Evolutionary conservation across 2,888 invertebrate species (phyloP).

Genomic region (Drosophila hamatofila): DNA sequence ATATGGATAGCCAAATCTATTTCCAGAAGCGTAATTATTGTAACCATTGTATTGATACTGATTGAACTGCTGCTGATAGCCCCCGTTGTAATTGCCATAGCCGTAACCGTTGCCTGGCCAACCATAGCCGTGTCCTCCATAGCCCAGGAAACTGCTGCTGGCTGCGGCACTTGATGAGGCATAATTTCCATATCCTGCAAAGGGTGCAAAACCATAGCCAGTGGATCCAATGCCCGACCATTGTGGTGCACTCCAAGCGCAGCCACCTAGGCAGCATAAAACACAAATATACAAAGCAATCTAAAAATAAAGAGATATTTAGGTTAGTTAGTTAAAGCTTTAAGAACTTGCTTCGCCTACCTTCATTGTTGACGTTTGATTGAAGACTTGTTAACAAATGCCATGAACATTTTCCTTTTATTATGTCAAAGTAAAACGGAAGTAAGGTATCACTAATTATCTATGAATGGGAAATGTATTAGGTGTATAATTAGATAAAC

Average conservation of each 20-base stretch:
- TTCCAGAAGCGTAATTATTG: slow-evolving; percentile 39
- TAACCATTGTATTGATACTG: slow-evolving; percentile 49
- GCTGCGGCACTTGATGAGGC: slow-evolving; percentile 47
- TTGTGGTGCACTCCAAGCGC: slow-evolving; percentile 50
- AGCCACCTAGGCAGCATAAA: slow-evolving; percentile 33
- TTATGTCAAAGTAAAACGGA: slow-evolving; percentile 53
- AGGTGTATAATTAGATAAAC: slow-evolving; percentile 56
- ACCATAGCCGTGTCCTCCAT: slow-evolving; percentile 36
- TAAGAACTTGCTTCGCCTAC: slow-evolving; percentile 27
- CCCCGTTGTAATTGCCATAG: slow-evolving; percentile 48
- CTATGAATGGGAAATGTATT: slow-evolving; percentile 23
- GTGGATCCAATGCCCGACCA: slow-evolving; percentile 45
- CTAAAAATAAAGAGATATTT: slow-evolving; percentile 17
- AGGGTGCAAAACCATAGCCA: slow-evolving; percentile 69
- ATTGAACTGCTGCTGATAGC: slow-evolving; percentile 53
- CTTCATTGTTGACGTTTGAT: slow-evolving; percentile 58
- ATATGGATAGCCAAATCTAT: slow-evolving; percentile 45
- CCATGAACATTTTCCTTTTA: slow-evolving; percentile 50
- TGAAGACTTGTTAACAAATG: slow-evolving; percentile 16
- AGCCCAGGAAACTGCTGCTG: slow-evolving; percentile 61
- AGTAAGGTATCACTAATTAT: slow-evolving; percentile 51
- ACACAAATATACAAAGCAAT: slow-evolving; percentile 10
- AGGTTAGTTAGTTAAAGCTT: background rate
- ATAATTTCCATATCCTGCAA: slow-evolving; percentile 62
- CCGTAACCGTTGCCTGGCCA: slow-evolving; percentile 35